These are phyloP conservation scores for Psococerastis gibbosa DNA, from an alignment of 2,888 invertebrate species.

Conservation along the genomic window DNA sequence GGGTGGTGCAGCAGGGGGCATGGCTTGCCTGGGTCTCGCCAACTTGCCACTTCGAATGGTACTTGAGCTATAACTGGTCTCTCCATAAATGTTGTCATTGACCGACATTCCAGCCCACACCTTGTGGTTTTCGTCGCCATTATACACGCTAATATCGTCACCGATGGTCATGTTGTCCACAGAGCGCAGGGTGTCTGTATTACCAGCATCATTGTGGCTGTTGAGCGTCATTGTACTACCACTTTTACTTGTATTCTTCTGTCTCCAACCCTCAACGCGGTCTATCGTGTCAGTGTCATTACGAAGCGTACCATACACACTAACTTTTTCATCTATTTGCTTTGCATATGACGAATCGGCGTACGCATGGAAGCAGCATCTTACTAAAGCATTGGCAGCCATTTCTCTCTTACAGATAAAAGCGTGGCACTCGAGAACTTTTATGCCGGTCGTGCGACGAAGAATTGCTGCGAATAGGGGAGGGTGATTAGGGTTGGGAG, in stretches of 20 bases:
- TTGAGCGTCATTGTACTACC: slow-evolving; percentile 41
- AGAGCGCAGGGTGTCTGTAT: slow-evolving; percentile 12
- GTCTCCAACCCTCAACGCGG: slow-evolving; percentile 37
- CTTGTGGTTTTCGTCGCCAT: slow-evolving; percentile 86
- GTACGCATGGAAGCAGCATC: slow-evolving; percentile 95
- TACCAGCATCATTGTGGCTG: slow-evolving; percentile 23
- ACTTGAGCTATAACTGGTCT: slow-evolving; percentile 44
- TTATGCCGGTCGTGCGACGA: slow-evolving; percentile 87
- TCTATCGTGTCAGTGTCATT: slow-evolving; percentile 25
- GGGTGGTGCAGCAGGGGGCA: slow-evolving; percentile 55
- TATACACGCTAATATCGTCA: slow-evolving; percentile 67
- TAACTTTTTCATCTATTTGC: slow-evolving; percentile 44
- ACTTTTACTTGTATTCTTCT: slow-evolving; percentile 25
- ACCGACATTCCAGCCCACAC: slow-evolving; percentile 63
- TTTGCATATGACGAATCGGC: slow-evolving; percentile 88
- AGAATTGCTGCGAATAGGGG: slow-evolving; percentile 94
- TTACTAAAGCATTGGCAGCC: slow-evolving; percentile 91
- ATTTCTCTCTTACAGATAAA: slow-evolving; percentile 94
- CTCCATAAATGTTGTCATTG: slow-evolving; percentile 40
- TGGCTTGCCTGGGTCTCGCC: slow-evolving; percentile 55
- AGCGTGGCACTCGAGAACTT: slow-evolving; percentile 96
- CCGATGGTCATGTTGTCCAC: slow-evolving; percentile 23
- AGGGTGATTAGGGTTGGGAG: slow-evolving; percentile 83
- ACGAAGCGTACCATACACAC: slow-evolving; percentile 31
- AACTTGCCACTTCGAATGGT: slow-evolving; percentile 31